These are phyloP conservation scores for Rallus crepitans DNA, from an alignment of 2,797 vertebrate species.

Conservation along the genomic window DNA sequence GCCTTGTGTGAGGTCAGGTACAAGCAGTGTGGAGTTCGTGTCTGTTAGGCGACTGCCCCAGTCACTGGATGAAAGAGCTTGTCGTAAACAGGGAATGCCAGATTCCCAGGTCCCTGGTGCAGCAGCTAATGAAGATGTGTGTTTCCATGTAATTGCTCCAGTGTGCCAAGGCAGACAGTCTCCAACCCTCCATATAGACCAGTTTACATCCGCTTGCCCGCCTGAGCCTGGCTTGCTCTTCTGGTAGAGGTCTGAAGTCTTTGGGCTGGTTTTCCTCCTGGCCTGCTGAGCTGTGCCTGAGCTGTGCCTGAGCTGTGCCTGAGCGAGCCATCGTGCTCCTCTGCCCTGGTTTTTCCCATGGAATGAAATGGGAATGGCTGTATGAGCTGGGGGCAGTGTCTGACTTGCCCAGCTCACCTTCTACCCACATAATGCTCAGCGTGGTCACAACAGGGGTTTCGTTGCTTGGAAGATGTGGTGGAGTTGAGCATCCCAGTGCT, in stretches of 20 bases:
- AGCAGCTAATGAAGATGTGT: rapidly evolving
- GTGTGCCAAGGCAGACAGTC: rapidly evolving
- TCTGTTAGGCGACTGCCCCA: background rate
- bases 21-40: rapidly evolving
- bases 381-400: background rate
- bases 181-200: rapidly evolving
- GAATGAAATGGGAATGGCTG: too few species aligned
- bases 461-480: rapidly evolving
- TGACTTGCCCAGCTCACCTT: background rate
- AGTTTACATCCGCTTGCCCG: rapidly evolving
- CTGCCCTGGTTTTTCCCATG: rapidly evolving
- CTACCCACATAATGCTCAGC: rapidly evolving
- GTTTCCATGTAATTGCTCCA: rapidly evolving
- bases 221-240: background rate
- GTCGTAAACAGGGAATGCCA: background rate
- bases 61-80: background rate
- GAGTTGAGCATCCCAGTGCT: background rate
- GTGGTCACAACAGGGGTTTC: rapidly evolving
- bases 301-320: background rate
- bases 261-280: background rate
- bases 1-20: background rate
- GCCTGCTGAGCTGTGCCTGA: background rate
- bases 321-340: background rate
- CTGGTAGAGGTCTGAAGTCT: background rate
- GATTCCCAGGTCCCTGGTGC: background rate